Base-by-base conservation (phyloP, 2,888 invertebrate species). In the Leptopterna dolabrata region DNA sequence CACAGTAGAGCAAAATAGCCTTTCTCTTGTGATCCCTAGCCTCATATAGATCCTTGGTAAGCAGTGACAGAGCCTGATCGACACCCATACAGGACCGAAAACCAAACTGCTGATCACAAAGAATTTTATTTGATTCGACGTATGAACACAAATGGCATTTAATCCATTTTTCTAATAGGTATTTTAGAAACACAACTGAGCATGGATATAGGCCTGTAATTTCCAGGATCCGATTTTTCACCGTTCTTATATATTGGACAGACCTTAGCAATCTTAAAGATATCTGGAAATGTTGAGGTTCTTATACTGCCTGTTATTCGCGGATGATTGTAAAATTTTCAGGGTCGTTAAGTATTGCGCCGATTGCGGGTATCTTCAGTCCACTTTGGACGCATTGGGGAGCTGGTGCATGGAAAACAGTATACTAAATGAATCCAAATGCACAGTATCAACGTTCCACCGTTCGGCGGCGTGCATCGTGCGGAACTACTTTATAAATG, bases 151-250 rank as follows among this genome's bases (percentile, higher is more conserved):
- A 11, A 13, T 51, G 7, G 0, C 3, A 14, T 19, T 81, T 81
- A 13, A 81, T 19, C 55, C 81, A 51, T 47, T 81, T 81, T 3
- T 81, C 55, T 6, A 81, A n/a, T 19, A n/a, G n/a, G n/a, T n/a
- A 81, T 81, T n/a, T 81, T 81, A 6, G 14, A 2, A 47, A 45
- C 24, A 47, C 27, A 27, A 19, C 43, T 36, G 13, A 84, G 41
- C 73, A 71, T 85, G 1, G 85, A 73, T 29, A 45, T 85, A 4
- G 41, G 27, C 19, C 73, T 45, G 43, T 19, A 43, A 73, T 76
- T 45, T 24, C 85, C 85, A 0, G 45, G 47, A 19, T 84, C 84
- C 4, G 43, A 36, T 45, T 76, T 45, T 4, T 85, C 73, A 19
- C 85, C 85, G 27, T 71, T 13, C 41, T 43, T 76, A n/a, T 76